These are phyloP conservation scores for Cariama cristata DNA, from an alignment of 2,113 vertebrate genomes.

Conservation along the genomic window DNA sequence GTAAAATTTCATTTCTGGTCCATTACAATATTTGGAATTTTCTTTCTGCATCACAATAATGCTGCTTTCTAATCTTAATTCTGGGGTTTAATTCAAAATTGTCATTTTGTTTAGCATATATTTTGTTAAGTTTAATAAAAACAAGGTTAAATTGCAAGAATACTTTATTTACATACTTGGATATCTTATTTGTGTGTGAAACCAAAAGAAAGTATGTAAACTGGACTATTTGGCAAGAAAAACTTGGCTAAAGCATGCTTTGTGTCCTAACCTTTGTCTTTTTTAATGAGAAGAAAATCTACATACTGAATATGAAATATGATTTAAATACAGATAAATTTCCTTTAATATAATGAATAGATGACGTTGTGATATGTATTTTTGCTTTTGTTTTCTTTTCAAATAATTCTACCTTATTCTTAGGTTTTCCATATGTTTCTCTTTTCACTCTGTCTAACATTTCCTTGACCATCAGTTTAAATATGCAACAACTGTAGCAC, in stretches of 20 bases:
- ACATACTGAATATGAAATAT: neutral
- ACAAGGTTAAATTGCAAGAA: neutral
- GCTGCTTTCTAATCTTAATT: neutral
- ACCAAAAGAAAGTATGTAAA: fast-evolving
- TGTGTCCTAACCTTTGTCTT: neutral
- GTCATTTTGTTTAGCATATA: neutral
- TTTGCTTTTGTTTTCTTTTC: neutral
- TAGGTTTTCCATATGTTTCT: neutral
- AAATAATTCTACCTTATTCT: neutral
- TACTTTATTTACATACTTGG: neutral
- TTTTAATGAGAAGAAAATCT: neutral
- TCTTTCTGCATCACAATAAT: neutral
- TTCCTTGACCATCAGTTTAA: neutral
- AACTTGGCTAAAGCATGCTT: neutral
- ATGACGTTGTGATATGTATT: neutral
- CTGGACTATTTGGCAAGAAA: neutral
- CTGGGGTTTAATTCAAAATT: neutral
- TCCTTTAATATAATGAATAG: neutral
- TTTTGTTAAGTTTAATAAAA: neutral
- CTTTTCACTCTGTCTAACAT: neutral
- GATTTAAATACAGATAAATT: neutral
- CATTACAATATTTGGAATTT: neutral
- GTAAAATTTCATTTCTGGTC: neutral
- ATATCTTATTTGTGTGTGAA: neutral
- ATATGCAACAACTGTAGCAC: fast-evolving